phyloP scores from a whole-genome alignment of 37 sponge, comb jelly and placozoan species.

The Theonella swinhoei region DNA sequence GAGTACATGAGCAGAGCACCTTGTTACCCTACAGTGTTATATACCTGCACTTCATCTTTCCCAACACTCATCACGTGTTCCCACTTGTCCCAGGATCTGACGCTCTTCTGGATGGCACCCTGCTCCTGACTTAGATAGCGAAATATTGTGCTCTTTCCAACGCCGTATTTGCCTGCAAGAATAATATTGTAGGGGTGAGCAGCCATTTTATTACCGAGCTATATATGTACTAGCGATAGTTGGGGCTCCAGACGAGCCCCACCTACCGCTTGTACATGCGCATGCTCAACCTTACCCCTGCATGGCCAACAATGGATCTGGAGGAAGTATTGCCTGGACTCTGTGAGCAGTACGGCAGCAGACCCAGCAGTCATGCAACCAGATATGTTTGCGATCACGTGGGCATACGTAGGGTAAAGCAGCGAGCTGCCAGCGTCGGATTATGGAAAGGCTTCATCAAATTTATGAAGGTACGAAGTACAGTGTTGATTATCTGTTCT shows the following conservation, averaged over 20 bases:
- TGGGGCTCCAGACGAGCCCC: no score
- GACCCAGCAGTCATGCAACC: background rate
- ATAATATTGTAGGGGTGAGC: conserved; percentile 15
- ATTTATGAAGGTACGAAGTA: background rate
- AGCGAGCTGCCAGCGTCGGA: background rate
- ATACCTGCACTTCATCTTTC: background rate
- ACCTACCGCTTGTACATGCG: background rate
- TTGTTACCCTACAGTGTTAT: no score
- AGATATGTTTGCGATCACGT: background rate
- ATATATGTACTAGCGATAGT: no score
- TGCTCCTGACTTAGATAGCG: background rate
- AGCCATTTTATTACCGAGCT: background rate
- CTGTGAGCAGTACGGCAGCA: background rate
- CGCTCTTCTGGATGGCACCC: background rate
- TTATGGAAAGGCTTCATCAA: background rate
- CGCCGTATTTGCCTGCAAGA: conserved; percentile 42
- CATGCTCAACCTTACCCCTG: background rate
- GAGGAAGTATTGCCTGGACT: background rate
- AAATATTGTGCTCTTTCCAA: conserved; percentile 52
- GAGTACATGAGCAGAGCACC: background rate
- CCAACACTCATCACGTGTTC: background rate
- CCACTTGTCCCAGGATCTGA: background rate
- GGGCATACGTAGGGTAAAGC: background rate
- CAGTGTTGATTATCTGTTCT: background rate
- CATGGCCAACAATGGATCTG: background rate